These are phyloP conservation scores for Chorisops tibialis DNA, from an alignment of 2,888 invertebrate genomes.

Conservation along the genomic window DNA sequence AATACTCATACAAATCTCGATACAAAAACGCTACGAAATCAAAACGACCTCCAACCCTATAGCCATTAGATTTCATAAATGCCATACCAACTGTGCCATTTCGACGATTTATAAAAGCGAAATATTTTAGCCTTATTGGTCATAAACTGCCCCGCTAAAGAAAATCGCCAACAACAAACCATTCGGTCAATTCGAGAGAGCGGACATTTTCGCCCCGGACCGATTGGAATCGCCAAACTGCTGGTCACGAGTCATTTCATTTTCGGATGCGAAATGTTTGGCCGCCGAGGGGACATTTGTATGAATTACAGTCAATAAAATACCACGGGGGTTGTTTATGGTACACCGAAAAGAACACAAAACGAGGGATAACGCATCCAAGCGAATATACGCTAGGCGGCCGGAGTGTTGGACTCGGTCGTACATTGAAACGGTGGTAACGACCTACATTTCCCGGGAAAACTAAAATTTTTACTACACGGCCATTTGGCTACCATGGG, in stretches of 20 bases:
- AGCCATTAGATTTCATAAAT: conserved; percentile 29
- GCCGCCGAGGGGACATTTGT: conserved; percentile 31
- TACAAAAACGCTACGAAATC: too few relatives aligned
- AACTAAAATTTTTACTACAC: conserved; percentile 6
- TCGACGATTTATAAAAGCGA: conserved; percentile 33
- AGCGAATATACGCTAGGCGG: conserved; percentile 2
- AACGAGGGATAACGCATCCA: conserved; percentile 29
- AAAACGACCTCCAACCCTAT: not conserved
- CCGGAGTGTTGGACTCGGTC: not conserved
- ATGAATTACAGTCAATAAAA: conserved; percentile 35
- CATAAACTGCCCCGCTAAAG: conserved; percentile 31
- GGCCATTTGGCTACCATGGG: conserved; percentile 7
- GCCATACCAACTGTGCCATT: conserved; percentile 26
- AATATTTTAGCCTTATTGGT: conserved; percentile 32
- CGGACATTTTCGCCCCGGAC: not conserved
- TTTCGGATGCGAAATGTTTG: conserved; percentile 28
- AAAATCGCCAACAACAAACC: conserved; percentile 29
- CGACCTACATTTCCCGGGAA: conserved; percentile 16
- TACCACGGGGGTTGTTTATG: conserved; percentile 35
- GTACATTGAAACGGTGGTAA: conserved; percentile 11
- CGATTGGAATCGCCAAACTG: not conserved
- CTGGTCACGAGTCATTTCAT: conserved; percentile 28
- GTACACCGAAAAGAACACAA: conserved; percentile 32
- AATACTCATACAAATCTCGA: too few relatives aligned
- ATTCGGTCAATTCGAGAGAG: conserved; percentile 15